Conservation (phyloP, 2,888 invertebrate genomes). For the Macrosoma leucophasiata region DNA sequence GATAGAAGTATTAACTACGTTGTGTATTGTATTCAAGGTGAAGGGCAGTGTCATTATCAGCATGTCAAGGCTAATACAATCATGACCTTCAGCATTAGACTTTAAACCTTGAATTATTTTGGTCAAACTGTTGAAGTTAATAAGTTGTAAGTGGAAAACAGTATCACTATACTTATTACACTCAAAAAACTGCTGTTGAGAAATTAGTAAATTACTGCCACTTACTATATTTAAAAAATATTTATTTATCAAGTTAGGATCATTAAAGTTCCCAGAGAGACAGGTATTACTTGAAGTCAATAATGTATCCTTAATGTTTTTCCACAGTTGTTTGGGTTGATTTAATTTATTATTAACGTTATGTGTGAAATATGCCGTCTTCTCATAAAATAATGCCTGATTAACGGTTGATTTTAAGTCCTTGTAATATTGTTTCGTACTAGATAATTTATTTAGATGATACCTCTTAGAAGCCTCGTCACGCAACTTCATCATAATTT, state of each 20-base stretch:
- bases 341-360: conserved; percentile 2
- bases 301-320: not conserved
- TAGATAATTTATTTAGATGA: conserved; percentile 5
- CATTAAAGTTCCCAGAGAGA: not conserved
- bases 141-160: conserved; percentile 1
- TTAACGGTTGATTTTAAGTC: not conserved
- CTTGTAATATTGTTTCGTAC: conserved; percentile 10
- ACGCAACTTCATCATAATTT: conserved; percentile 20
- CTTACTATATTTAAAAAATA: conserved; percentile 9
- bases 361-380: not conserved
- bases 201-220: not conserved
- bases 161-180: not conserved
- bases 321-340: not conserved
- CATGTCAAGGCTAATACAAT: conserved; percentile 13
- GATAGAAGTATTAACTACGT: conserved; percentile 12
- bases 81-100: conserved; percentile 9
- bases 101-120: conserved; percentile 4
- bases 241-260: conserved; percentile 5
- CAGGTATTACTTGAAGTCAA: not conserved
- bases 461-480: conserved; percentile 15
- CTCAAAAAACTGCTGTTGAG: conserved; percentile 3
- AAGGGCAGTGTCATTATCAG: conserved; percentile 4
- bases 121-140: not conserved
- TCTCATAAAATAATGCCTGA: not conserved
- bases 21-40: conserved; percentile 4